Percentiles rank a stretch among this genome's conserved stretches.
Evolutionary conservation across 2,888 invertebrate genomes (phyloP).

Genomic region (Drosophila vallismaia): DNA sequence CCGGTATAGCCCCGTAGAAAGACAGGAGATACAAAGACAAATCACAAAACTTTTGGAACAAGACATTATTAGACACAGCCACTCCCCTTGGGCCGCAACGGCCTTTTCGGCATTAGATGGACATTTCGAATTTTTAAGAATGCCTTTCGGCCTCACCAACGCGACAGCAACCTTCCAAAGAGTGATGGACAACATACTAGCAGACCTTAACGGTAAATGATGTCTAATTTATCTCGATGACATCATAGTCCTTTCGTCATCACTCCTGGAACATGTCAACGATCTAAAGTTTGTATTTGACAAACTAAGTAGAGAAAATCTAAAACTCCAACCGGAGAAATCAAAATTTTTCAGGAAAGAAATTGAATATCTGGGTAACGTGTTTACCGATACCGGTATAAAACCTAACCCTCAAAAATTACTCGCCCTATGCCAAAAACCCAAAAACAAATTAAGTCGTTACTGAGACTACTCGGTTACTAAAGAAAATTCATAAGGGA

Average conservation of each 20-base stretch:
- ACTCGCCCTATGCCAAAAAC: not conserved
- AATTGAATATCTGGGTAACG: not conserved
- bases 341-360: not conserved
- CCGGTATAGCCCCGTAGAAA: no score
- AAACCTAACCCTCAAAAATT: not conserved
- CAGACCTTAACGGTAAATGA: not conserved
- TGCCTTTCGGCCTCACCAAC: no score
- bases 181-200: slow-evolving; percentile 2
- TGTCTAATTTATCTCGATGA: slow-evolving; percentile 9
- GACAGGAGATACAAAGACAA: no score
- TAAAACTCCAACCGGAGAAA: not conserved
- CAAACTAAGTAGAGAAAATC: not conserved
- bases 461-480: no score
- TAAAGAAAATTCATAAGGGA: no score
- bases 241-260: slow-evolving; percentile 2
- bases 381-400: no score
- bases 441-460: not conserved
- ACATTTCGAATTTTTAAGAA: slow-evolving; percentile 3
- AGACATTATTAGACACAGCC: no score
- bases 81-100: not conserved
- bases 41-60: no score
- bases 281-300: not conserved
- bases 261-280: not conserved
- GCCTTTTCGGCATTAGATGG: slow-evolving; percentile 1
- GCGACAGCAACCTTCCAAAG: no score